Base-by-base conservation (phyloP, 2,888 invertebrate genomes). In the Petrophora chlorosata region DNA sequence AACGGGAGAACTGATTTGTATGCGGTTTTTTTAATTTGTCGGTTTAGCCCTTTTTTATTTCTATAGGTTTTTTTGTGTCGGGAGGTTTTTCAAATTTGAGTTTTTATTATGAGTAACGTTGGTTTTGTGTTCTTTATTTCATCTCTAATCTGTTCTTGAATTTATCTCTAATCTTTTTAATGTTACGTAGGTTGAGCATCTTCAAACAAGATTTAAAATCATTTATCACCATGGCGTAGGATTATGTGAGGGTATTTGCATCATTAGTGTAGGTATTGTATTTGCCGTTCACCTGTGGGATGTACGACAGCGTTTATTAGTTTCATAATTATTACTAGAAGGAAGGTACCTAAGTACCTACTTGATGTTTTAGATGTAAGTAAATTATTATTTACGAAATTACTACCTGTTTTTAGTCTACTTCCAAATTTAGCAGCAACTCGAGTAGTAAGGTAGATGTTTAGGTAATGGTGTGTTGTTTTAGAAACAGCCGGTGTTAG, bases 401-500 rank as follows among this genome's bases (percentile, higher is more conserved):
- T 15, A 34, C 35, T 19, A n/a, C 19, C 36, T 36, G 48, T 48
- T 48, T 32, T 48, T 47, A 33, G 46, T 45, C 23, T 45, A 42
- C 28, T 48, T 43, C 48, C 30, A 30, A 59, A 52, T 46, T 39
- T 26, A 49, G 38, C 26, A 46, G 41, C 34, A 56, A 43, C 48
- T 53, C 40, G 46, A 46, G 50, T 67, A 65, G 5, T 25, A 25
- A 67, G 40, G 64, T 64, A 68, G 60, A 68, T 73, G 73, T 70
- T 75, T 75, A 69, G 76, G 75, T 76, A 69, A 73, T 76, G n/a
- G 70, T 66, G 69, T 67, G 73, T 80, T 85, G 84, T 86, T 85
- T 85, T 78, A 82, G 82, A 84, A 85, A 85, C 82, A 85, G 71
- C 67, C 75, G 61, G 63, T 71, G 79, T 74, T 76, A 29, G 67